phyloP scores from a whole-genome alignment of 2,113 vertebrate species.

The Entomyzon cyanotis region DNA sequence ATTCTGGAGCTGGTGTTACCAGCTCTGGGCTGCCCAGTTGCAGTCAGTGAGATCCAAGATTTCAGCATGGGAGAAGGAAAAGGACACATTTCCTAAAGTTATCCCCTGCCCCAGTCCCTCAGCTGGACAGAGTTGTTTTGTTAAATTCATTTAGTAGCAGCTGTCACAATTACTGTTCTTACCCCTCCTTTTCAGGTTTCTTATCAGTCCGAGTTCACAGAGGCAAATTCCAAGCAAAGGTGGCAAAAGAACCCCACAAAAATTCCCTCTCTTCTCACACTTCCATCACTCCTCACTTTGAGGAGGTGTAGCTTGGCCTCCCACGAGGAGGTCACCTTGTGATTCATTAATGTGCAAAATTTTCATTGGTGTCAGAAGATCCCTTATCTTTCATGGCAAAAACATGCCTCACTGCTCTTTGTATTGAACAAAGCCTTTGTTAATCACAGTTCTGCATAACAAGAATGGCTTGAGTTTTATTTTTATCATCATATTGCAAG shows the following conservation, averaged over 20 bases:
- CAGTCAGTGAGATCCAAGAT: background rate
- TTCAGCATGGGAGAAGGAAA: background rate
- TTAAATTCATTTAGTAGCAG: background rate
- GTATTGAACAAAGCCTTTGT: background rate
- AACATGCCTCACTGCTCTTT: background rate
- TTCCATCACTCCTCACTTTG: background rate
- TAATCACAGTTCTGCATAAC: background rate
- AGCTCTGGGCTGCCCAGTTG: accelerated
- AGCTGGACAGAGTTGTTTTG: background rate
- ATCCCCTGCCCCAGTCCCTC: background rate
- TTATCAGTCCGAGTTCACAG: background rate
- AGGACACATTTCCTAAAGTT: background rate
- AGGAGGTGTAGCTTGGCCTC: background rate
- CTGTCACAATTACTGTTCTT: accelerated
- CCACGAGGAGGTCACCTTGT: background rate
- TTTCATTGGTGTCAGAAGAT: background rate
- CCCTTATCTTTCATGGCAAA: background rate
- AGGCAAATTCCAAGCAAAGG: background rate
- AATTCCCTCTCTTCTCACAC: background rate
- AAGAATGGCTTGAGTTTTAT: background rate
- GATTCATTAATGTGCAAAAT: background rate
- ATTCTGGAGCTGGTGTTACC: background rate
- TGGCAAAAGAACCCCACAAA: background rate
- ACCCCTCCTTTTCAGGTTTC: background rate
- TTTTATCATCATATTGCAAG: slow-evolving; percentile 14